Evolutionary conservation across 2,888 invertebrate species (phyloP).

Genomic region (Dynastes grantii): DNA sequence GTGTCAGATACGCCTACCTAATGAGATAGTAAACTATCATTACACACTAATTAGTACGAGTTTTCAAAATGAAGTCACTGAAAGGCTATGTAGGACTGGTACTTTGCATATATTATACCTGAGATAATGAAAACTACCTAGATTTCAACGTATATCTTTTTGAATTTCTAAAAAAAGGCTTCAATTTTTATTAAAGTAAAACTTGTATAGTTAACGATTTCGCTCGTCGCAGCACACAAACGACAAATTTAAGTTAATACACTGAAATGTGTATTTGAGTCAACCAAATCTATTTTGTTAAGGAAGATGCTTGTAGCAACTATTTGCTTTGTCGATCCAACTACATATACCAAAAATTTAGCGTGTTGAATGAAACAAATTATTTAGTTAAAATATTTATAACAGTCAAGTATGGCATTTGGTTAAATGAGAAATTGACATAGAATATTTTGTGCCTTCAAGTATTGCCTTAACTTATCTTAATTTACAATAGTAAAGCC

Average conservation of each 20-base stretch:
- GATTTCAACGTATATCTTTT: not conserved
- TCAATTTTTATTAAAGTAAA: not conserved
- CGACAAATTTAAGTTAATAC: not conserved
- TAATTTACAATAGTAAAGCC: too few relatives aligned
- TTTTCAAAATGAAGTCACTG: conserved; percentile 28
- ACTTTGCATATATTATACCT: conserved; percentile 22
- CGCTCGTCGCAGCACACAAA: not conserved
- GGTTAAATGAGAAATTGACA: too few relatives aligned
- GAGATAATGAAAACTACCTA: conserved; percentile 16
- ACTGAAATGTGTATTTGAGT: not conserved
- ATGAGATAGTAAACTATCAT: conserved; percentile 39
- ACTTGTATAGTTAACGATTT: not conserved
- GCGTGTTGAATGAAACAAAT: not conserved
- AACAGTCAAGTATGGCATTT: too few relatives aligned
- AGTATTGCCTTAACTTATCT: too few relatives aligned
- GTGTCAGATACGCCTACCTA: conserved; percentile 24
- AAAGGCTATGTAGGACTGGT: conserved; percentile 27
- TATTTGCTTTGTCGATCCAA: not conserved
- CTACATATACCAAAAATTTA: not conserved
- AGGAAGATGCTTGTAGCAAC: not conserved
- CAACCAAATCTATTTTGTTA: not conserved
- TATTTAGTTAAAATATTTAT: not conserved
- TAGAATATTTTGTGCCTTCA: too few relatives aligned
- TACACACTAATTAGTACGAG: conserved; percentile 42
- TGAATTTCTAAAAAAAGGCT: not conserved